Conservation (phyloP, 2,113 vertebrate genomes). For the Zosterops lateralis region DNA sequence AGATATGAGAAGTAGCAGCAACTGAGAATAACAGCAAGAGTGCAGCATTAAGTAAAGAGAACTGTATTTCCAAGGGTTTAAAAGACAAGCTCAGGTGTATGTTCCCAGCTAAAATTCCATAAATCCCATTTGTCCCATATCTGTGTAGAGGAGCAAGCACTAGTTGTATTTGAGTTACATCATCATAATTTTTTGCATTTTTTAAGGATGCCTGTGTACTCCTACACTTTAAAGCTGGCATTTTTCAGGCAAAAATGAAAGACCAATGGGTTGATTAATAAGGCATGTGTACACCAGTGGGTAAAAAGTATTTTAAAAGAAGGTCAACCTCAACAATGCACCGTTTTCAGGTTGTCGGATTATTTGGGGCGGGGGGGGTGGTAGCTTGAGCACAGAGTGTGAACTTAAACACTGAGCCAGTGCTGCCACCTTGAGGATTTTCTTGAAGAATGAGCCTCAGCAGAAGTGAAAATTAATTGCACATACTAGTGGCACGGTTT, state of each 20-base stretch:
- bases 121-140: neutral
- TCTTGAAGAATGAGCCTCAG: neutral
- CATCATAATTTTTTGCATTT: neutral
- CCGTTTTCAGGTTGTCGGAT: neutral
- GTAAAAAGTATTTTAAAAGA: neutral
- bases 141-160: neutral
- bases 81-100: neutral
- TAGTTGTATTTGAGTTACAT: neutral
- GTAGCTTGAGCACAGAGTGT: accelerated
- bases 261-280: neutral
- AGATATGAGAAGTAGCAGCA: neutral
- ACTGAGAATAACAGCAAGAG: neutral
- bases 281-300: neutral
- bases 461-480: neutral
- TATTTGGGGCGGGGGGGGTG: no score
- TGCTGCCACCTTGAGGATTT: constrained; percentile 74
- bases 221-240: neutral
- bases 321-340: neutral
- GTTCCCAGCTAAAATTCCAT: neutral
- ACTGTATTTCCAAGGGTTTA: neutral
- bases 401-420: constrained; percentile 43
- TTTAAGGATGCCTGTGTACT: neutral
- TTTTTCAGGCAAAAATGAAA: neutral
- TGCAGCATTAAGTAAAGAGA: neutral
- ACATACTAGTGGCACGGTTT: neutral